phyloP scores from a whole-genome alignment of 1,140 invertebrate genomes.

The Lordiphosa stackelbergi region DNA sequence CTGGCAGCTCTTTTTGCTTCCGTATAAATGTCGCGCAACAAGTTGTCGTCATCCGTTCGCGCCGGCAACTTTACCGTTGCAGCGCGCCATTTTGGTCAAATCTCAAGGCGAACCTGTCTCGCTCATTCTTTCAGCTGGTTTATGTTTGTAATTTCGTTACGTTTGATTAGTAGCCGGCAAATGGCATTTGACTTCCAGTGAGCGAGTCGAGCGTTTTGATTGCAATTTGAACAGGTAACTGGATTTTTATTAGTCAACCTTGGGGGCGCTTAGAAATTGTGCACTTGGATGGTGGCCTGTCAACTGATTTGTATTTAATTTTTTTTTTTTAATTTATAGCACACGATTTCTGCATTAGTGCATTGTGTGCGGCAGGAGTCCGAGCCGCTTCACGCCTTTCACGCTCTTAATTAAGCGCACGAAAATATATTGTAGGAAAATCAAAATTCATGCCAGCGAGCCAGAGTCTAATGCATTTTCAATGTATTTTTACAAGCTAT shows the following conservation, averaged over 20 bases:
- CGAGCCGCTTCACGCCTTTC: conserved; percentile 23
- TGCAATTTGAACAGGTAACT: conserved; percentile 57
- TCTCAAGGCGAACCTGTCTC: conserved; percentile 73
- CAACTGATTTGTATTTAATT: conserved; percentile 36
- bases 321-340: conserved; percentile 54
- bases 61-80: conserved; percentile 57
- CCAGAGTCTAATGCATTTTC: conserved; percentile 68
- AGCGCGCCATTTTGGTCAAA: conserved; percentile 69
- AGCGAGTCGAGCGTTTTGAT: conserved; percentile 36
- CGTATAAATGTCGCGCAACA: conserved; percentile 60
- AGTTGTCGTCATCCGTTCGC: conserved; percentile 42
- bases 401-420: conserved; percentile 53
- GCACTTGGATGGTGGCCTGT: conserved; percentile 65
- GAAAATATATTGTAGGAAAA: conserved; percentile 19
- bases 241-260: conserved; percentile 64
- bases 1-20: conserved; percentile 47
- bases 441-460: conserved; percentile 61
- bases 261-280: conserved; percentile 61
- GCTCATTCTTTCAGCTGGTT: conserved; percentile 67
- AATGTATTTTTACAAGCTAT: conserved; percentile 67
- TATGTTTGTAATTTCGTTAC: conserved; percentile 68
- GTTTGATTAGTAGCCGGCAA: conserved; percentile 72
- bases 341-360: conserved; percentile 67
- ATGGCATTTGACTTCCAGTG: conserved; percentile 65
- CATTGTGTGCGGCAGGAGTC: conserved; percentile 5